These are phyloP conservation scores for Hemaris fuciformis DNA, from an alignment of 2,888 invertebrate genomes.

Conservation along the genomic window DNA sequence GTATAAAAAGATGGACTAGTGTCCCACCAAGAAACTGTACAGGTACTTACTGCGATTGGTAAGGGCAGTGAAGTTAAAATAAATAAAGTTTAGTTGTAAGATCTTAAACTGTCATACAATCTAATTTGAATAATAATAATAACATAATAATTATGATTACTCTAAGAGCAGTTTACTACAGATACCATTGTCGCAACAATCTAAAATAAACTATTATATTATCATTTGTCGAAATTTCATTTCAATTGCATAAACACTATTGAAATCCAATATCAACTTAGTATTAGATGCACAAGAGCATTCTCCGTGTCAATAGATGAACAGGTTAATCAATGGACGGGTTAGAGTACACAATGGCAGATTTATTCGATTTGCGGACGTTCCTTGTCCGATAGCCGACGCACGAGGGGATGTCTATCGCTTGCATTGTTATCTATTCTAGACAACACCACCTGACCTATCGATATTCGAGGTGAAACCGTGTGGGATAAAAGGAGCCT, in stretches of 20 bases:
- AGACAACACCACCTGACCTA: slow-evolving; percentile 59
- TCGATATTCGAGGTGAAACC: slow-evolving; percentile 56
- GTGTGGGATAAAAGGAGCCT: slow-evolving; percentile 61
- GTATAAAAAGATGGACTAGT: too few species aligned
- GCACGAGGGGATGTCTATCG: slow-evolving; percentile 30
- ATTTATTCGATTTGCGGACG: slow-evolving; percentile 50
- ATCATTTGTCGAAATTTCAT: too few species aligned
- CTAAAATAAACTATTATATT: too few species aligned
- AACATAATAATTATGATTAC: too few species aligned
- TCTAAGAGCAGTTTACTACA: too few species aligned
- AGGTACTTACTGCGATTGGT: too few species aligned
- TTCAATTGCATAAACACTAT: slow-evolving; percentile 6
- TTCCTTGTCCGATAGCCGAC: slow-evolving; percentile 25
- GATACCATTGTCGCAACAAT: too few species aligned
- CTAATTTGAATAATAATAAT: too few species aligned
- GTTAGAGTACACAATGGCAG: slow-evolving; percentile 37
- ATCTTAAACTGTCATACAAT: too few species aligned
- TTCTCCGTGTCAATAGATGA: slow-evolving; percentile 30
- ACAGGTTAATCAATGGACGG: slow-evolving; percentile 45
- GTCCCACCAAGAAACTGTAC: too few species aligned
- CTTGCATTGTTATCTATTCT: slow-evolving; percentile 59
- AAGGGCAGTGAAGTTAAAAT: too few species aligned
- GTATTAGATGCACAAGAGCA: neutral
- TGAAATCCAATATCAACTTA: slow-evolving; percentile 19
- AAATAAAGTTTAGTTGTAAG: too few species aligned